Conservation (phyloP, 1,140 invertebrate genomes). For the Pseudomyrmex flavicornis region DNA sequence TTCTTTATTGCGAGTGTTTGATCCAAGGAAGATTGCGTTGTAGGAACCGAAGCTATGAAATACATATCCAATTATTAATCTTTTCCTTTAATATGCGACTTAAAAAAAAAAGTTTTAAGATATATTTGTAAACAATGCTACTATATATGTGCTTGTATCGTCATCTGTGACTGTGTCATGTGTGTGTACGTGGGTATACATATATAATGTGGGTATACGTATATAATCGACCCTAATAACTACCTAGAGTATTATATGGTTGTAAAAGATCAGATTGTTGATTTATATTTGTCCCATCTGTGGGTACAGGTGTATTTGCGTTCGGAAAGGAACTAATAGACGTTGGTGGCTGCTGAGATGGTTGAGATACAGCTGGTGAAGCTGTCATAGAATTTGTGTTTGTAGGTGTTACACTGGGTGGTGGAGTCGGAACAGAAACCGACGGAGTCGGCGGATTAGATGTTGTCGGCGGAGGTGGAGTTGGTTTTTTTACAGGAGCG, state of each 20-base stretch:
- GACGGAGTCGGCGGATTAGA: conserved; percentile 78
- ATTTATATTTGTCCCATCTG: conserved; percentile 74
- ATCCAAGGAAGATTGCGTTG: conserved; percentile 77
- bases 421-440: conserved; percentile 81
- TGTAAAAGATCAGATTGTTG: conserved; percentile 82
- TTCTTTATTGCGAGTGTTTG: conserved; percentile 79
- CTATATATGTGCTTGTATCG: conserved; percentile 10
- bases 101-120: not conserved
- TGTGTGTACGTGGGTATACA: no score
- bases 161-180: not conserved
- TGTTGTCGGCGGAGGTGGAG: conserved; percentile 75
- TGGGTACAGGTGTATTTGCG: conserved; percentile 74
- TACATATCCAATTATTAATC: conserved; percentile 11
- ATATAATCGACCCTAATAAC: not conserved
- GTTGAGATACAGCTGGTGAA: conserved; percentile 80
- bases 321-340: conserved; percentile 80
- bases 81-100: not conserved
- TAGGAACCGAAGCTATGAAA: conserved; percentile 76
- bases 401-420: conserved; percentile 81
- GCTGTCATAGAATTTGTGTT: conserved; percentile 79
- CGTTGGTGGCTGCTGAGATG: conserved; percentile 74
- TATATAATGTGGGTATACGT: no score
- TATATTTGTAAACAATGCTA: conserved; percentile 17
- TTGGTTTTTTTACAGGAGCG: conserved; percentile 81
- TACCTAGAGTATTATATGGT: conserved; percentile 83